Conservation (phyloP, 2,888 invertebrate species). For the Mechanitis messenoides region DNA sequence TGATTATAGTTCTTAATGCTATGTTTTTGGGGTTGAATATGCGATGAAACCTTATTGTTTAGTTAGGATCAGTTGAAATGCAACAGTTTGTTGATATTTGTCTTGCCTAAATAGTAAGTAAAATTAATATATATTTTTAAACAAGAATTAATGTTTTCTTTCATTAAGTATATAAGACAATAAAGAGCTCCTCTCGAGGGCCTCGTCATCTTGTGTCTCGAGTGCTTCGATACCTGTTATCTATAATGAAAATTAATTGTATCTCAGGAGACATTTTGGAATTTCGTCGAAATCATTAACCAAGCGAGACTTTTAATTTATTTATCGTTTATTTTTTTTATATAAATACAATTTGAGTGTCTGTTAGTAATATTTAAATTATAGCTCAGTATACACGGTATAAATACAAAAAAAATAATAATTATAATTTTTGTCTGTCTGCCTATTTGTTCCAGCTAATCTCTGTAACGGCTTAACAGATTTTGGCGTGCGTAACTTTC, state of each 20-base stretch:
- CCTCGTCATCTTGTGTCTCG: neutral
- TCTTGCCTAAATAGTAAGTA: too few species aligned
- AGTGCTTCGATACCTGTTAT: neutral
- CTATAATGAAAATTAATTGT: slow-evolving; percentile 4
- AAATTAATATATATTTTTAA: neutral
- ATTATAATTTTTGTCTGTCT: too few species aligned
- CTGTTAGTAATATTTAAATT: neutral
- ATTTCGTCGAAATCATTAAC: neutral
- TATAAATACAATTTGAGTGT: neutral
- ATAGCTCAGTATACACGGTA: too few species aligned
- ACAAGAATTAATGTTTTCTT: neutral
- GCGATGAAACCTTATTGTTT: too few species aligned
- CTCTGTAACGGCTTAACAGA: too few species aligned
- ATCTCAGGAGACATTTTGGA: neutral
- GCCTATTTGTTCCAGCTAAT: too few species aligned
- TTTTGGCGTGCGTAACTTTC: too few species aligned
- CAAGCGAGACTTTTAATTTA: neutral
- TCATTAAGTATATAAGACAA: slow-evolving; percentile 1
- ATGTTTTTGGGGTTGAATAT: too few species aligned
- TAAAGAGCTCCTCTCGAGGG: neutral
- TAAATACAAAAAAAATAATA: too few species aligned
- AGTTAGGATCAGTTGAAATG: too few species aligned
- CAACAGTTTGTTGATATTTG: too few species aligned
- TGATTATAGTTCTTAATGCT: too few species aligned
- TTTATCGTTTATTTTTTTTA: neutral